Evolutionary conservation across 2,797 vertebrate species (phyloP).

Genomic region (Tiaroga cobitis): DNA sequence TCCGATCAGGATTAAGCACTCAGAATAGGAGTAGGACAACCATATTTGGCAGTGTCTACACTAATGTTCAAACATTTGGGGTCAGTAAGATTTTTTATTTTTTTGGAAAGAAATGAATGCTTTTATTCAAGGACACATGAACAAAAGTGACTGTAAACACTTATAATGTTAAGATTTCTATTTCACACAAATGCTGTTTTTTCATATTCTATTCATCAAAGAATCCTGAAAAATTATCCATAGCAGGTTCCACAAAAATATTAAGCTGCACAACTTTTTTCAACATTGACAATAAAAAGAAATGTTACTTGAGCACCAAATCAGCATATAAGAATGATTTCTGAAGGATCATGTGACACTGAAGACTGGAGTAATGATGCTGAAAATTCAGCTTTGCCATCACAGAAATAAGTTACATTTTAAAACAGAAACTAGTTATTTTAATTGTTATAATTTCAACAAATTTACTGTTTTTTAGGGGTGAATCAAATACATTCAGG

Average conservation of each 20-base stretch:
- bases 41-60: no score
- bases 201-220: background rate
- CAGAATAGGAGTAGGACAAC: no score
- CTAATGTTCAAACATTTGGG: no score
- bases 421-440: background rate
- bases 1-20: no score
- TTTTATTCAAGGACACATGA: background rate
- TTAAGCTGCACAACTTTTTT: no score
- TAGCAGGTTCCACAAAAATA: background rate
- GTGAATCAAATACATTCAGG: background rate
- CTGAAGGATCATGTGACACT: background rate
- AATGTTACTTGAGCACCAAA: background rate
- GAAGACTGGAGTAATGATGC: no score
- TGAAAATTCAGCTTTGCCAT: background rate
- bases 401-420: no score
- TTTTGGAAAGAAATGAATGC: no score
- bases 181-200: background rate
- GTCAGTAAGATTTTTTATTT: no score
- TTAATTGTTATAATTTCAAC: background rate
- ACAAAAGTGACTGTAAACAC: background rate
- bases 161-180: background rate
- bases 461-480: no score
- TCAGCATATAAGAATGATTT: background rate
- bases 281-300: background rate
- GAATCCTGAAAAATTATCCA: background rate